Evolutionary conservation across 1,140 invertebrate species (phyloP).

Genomic region (Drosophila willistoni): DNA sequence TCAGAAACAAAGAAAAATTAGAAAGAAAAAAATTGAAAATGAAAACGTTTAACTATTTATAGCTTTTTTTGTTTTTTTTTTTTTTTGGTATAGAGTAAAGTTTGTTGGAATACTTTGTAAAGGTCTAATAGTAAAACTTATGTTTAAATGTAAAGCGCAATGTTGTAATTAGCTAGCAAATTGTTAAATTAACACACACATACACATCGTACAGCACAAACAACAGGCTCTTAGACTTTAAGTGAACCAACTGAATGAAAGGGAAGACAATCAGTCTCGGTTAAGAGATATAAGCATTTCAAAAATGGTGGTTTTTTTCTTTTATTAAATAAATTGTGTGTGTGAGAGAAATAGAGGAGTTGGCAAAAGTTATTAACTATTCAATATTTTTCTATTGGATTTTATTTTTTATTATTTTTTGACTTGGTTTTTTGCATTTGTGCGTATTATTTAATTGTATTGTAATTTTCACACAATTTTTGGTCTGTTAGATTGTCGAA

Average conservation of each 20-base stretch:
- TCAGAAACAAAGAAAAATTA: neutral
- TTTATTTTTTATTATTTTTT: conserved; percentile 19
- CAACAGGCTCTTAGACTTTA: conserved; percentile 65
- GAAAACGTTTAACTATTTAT: conserved; percentile 67
- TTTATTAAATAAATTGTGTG: neutral
- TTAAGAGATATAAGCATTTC: conserved; percentile 10
- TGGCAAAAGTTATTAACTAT: conserved; percentile 31
- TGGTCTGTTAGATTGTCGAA: conserved; percentile 52
- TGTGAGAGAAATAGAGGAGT: neutral
- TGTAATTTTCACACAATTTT: conserved; percentile 37
- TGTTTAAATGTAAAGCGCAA: conserved; percentile 52
- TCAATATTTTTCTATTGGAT: conserved; percentile 31
- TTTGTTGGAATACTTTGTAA: conserved; percentile 79
- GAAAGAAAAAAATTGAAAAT: neutral
- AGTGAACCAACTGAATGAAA: conserved; percentile 56
- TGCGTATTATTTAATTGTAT: conserved; percentile 47
- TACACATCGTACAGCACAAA: conserved; percentile 33
- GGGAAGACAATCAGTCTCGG: conserved; percentile 63
- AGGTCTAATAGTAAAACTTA: conserved; percentile 70
- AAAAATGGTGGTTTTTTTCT: neutral
- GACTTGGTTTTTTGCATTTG: conserved; percentile 53
- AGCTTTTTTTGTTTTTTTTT: conserved; percentile 70
- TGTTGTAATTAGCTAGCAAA: conserved; percentile 76
- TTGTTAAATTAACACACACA: conserved; percentile 48
- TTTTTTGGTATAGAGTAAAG: conserved; percentile 33